These are phyloP conservation scores for Drosophila cracens DNA, from an alignment of 2,888 invertebrate genomes.

Conservation along the genomic window DNA sequence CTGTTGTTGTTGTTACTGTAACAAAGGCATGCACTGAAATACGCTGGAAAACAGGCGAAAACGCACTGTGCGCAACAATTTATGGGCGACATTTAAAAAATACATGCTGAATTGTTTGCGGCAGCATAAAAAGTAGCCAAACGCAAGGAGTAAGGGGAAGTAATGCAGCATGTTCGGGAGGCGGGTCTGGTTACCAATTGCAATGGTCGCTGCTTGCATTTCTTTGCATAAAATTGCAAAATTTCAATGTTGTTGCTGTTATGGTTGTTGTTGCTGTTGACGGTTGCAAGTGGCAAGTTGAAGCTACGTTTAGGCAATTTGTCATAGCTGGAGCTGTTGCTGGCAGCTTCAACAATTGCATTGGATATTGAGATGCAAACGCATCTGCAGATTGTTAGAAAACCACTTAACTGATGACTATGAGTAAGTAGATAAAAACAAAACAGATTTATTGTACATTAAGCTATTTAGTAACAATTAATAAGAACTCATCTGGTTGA, in stretches of 20 bases:
- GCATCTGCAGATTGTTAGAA: constrained; percentile 33
- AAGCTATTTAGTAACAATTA: neutral
- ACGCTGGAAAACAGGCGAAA: constrained; percentile 69
- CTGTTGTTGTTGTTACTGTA: constrained; percentile 35
- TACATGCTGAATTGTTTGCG: constrained; percentile 76
- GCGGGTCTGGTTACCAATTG: constrained; percentile 25
- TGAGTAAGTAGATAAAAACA: too few relatives aligned
- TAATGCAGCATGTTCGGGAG: neutral
- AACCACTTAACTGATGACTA: constrained; percentile 1
- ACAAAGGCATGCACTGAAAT: constrained; percentile 70
- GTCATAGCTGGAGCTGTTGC: constrained; percentile 65
- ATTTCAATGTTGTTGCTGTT: constrained; percentile 38
- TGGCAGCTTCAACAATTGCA: constrained; percentile 44
- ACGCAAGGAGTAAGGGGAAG: constrained; percentile 5
- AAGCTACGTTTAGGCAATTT: constrained; percentile 71
- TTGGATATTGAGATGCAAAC: constrained; percentile 58
- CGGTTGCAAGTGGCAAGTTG: constrained; percentile 54
- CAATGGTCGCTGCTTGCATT: constrained; percentile 58
- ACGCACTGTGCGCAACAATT: constrained; percentile 79
- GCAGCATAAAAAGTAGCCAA: constrained; percentile 76
- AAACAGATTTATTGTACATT: neutral
- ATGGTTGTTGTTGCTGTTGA: constrained; percentile 33
- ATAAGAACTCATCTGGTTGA: neutral
- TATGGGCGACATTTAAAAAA: constrained; percentile 81
- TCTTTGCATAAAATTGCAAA: constrained; percentile 75